Percentiles rank a stretch among this genome's conserved stretches.
phyloP scores from a whole-genome alignment of 2,797 vertebrate genomes.

The Bryconaethiops microstoma region DNA sequence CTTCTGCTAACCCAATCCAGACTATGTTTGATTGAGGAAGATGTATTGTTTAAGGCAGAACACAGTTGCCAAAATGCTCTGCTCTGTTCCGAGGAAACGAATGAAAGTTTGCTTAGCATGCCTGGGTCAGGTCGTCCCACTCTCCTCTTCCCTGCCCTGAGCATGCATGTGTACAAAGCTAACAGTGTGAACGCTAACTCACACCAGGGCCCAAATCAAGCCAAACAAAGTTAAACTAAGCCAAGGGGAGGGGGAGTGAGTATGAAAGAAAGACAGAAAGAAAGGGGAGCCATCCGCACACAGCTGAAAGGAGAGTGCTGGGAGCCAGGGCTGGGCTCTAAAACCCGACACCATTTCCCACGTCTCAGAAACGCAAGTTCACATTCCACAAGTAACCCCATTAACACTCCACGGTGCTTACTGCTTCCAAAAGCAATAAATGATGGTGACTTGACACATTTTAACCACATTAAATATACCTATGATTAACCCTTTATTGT shows the following conservation, averaged over 20 bases:
- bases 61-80: background rate
- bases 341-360: slow-evolving; percentile 53
- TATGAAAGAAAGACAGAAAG: background rate
- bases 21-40: background rate
- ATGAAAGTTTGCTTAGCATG: slow-evolving; percentile 35
- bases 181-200: slow-evolving; percentile 28
- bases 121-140: slow-evolving; percentile 46
- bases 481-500: background rate
- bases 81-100: slow-evolving; percentile 5
- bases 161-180: slow-evolving; percentile 20
- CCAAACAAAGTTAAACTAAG: background rate
- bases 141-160: slow-evolving; percentile 29
- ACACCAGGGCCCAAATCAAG: slow-evolving; percentile 14
- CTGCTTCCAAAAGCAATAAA: slow-evolving; percentile 1
- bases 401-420: slow-evolving; percentile 27
- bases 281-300: slow-evolving; percentile 25
- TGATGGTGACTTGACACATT: background rate
- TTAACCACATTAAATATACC: background rate
- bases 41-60: background rate
- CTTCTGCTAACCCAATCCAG: background rate
- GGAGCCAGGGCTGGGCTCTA: slow-evolving; percentile 47
- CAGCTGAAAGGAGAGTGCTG: slow-evolving; percentile 49
- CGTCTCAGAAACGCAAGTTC: slow-evolving; percentile 26
- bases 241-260: background rate
- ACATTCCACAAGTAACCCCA: slow-evolving; percentile 39